phyloP scores from a whole-genome alignment of 2,797 vertebrate genomes.

The Balearica regulorum region DNA sequence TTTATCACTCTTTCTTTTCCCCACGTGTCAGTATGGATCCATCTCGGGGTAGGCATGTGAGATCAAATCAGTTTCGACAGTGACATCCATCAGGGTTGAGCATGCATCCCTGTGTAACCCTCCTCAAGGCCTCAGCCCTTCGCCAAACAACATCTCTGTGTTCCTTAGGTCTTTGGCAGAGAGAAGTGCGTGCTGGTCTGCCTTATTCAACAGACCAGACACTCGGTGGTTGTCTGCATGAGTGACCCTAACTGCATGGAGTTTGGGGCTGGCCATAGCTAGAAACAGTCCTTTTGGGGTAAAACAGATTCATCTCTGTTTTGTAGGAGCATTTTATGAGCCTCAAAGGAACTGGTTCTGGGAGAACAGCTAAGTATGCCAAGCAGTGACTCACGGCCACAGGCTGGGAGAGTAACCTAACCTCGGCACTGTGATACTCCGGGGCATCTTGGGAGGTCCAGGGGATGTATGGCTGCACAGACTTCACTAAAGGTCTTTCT shows the following conservation, averaged over 20 bases:
- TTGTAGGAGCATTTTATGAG: not conserved
- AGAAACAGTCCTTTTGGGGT: not conserved
- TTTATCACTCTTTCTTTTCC: not conserved
- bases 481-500: not conserved
- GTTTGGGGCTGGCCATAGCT: not conserved
- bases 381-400: not conserved
- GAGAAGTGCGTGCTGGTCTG: not conserved
- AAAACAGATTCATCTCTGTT: not conserved
- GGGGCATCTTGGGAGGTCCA: not conserved
- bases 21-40: not conserved
- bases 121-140: not conserved
- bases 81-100: not conserved
- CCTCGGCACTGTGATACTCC: not conserved
- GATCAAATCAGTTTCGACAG: not conserved
- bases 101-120: not conserved
- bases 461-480: not conserved
- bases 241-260: not conserved
- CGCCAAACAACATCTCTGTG: not conserved
- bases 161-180: not conserved
- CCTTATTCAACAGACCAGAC: not conserved
- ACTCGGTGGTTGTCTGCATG: not conserved
- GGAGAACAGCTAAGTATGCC: not conserved
- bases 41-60: accelerated
- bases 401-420: not conserved
- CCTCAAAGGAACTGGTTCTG: not conserved